Base-by-base conservation (phyloP, 2,888 invertebrate species). In the Drosophila bunnanda region DNA sequence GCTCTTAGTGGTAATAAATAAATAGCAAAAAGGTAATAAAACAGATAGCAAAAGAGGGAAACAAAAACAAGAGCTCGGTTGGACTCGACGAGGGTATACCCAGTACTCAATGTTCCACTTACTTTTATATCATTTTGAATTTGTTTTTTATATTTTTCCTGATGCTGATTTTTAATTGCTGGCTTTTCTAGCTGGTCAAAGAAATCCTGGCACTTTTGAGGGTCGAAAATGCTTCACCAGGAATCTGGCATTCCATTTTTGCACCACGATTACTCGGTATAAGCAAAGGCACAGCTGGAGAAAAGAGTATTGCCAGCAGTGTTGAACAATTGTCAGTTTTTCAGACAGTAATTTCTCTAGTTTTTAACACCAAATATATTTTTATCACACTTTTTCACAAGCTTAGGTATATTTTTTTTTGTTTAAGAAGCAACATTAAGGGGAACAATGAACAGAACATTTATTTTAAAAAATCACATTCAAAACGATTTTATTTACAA, bases 21-120 rank as follows among this genome's bases (percentile, higher is more conserved):
- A 73, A 73, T 73, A 75, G 73, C 67, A 59, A 73, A 73, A 73
- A 73, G 73, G 73, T 73, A 73, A 75, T 73, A 75, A 73, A 73
- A 75, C 59, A 73, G 73, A 75, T 54, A 73, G 44, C 55, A 15
- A 50, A 55, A 56, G 44, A 61, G 44, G 30, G 43, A 38, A 30
- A 32, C 50, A 38, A 41, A 50, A 32, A 22, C 50, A 9, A 34
- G 1, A 34, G 10, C 17, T 7, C 12, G 43, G 8, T 1, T 22
- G 1, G 22, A 32, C 15, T 32, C 50, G 50, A 52, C 50, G 9
- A 52, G 2, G 22, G 5, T 10, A 34, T 52, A 52, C 22, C 44
- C 20, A 12, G 12, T 13, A 20, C 4, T 15, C 2, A 17, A 30
- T 15, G 4, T 8, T 44, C 25, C 15, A 2, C 38, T n/a, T 13